These are phyloP conservation scores for Sternotherus odoratus DNA, from an alignment of 2,797 vertebrate species.

Conservation along the genomic window DNA sequence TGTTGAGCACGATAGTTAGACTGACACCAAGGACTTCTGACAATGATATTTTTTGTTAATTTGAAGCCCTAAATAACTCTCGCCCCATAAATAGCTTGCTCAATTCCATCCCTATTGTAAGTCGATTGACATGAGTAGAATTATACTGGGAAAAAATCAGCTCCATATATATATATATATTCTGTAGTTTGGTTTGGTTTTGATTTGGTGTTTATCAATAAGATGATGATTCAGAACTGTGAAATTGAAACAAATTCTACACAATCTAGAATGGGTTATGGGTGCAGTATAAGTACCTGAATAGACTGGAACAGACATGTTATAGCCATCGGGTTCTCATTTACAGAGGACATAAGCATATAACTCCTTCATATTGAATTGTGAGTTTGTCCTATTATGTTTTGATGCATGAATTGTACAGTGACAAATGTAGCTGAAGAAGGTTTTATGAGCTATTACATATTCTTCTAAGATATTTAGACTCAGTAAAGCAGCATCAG, in stretches of 20 bases:
- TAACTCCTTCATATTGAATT: background rate
- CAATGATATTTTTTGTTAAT: background rate
- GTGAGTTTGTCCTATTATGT: background rate
- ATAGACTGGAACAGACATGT: background rate
- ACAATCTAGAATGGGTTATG: background rate
- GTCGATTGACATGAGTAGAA: background rate
- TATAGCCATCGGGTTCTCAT: background rate
- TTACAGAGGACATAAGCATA: background rate
- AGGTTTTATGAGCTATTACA: background rate
- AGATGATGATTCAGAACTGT: background rate
- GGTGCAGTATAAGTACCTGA: background rate
- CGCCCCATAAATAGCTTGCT: background rate
- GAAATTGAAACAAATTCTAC: too few species aligned
- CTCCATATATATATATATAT: too few species aligned
- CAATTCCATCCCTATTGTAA: background rate
- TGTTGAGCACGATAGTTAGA: background rate
- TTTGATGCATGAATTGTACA: background rate
- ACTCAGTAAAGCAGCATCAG: background rate
- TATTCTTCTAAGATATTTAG: background rate
- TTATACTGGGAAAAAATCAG: background rate
- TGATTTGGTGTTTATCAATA: background rate
- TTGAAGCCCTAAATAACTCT: background rate
- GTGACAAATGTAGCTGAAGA: background rate
- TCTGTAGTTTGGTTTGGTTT: background rate
- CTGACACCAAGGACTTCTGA: background rate